A percentile compares a stretch with the other conserved stretches of the same genome.
These are phyloP conservation scores for Apeira syringaria DNA, from an alignment of 2,888 invertebrate genomes.

Conservation along the genomic window DNA sequence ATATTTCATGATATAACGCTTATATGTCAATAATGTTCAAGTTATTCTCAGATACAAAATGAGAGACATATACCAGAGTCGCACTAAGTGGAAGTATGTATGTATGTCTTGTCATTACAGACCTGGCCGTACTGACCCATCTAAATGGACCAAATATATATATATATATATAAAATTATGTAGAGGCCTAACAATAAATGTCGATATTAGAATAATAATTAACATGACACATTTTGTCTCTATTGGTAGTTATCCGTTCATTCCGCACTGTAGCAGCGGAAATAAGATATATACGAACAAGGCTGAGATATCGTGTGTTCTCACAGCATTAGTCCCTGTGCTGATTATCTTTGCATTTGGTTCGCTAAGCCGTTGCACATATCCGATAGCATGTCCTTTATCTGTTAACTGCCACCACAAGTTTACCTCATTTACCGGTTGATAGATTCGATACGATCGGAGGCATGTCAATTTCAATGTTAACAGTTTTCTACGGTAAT, in stretches of 20 bases:
- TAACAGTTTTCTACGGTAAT: constrained; percentile 30
- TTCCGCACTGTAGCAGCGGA: constrained; percentile 10
- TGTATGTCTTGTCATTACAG: too few species aligned
- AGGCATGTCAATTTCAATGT: constrained; percentile 38
- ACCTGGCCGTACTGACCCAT: too few species aligned
- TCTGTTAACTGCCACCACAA: constrained; percentile 30
- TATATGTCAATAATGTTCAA: too few species aligned
- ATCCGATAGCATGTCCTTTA: constrained; percentile 23
- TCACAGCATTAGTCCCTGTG: constrained; percentile 28
- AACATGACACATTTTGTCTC: too few species aligned
- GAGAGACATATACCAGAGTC: too few species aligned
- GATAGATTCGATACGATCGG: constrained; percentile 33
- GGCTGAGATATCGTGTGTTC: constrained; percentile 28
- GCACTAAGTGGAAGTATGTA: too few species aligned
- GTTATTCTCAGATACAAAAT: too few species aligned
- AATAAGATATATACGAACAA: constrained; percentile 28
- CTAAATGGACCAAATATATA: too few species aligned
- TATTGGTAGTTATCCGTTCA: neutral
- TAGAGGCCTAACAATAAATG: too few species aligned
- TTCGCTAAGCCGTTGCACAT: constrained; percentile 25
- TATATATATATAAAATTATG: too few species aligned
- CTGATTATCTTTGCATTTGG: constrained; percentile 24
- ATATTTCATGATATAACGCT: too few species aligned
- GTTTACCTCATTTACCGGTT: constrained; percentile 33
- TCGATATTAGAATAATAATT: too few species aligned